Conservation (phyloP, 2,888 invertebrate genomes). For the Carpatolechia fugitivella region DNA sequence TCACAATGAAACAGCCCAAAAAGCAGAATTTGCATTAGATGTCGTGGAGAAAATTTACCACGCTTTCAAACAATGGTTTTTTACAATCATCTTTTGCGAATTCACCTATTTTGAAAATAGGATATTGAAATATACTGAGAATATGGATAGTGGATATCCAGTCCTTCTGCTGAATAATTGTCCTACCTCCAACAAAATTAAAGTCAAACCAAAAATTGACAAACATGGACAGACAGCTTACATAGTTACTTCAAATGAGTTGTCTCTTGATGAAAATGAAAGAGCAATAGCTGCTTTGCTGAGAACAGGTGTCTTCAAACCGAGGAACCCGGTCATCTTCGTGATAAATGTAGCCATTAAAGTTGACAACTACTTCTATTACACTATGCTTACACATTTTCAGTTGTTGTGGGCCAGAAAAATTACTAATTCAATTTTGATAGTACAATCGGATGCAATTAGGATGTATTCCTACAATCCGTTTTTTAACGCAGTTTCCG, state of each 20-base stretch:
- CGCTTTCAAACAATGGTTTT: slow-evolving; percentile 66
- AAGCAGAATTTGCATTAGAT: slow-evolving; percentile 54
- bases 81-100: slow-evolving; percentile 67
- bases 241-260: slow-evolving; percentile 53
- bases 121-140: slow-evolving; percentile 65
- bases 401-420: slow-evolving; percentile 71
- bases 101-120: slow-evolving; percentile 71
- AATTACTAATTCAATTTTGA: slow-evolving; percentile 71
- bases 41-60: slow-evolving; percentile 63
- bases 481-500: slow-evolving; percentile 59
- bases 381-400: slow-evolving; percentile 66
- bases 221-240: slow-evolving; percentile 66
- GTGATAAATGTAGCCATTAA: slow-evolving; percentile 52
- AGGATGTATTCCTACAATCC: slow-evolving; percentile 75
- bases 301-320: slow-evolving; percentile 65
- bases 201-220: slow-evolving; percentile 57
- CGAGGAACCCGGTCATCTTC: slow-evolving; percentile 63
- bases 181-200: slow-evolving; percentile 45
- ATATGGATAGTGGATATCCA: slow-evolving; percentile 57
- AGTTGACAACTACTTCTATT: slow-evolving; percentile 55
- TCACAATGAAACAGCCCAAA: slow-evolving; percentile 45
- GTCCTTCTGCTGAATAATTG: slow-evolving; percentile 65
- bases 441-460: slow-evolving; percentile 50
- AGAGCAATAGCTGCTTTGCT: slow-evolving; percentile 49
- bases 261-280: slow-evolving; percentile 55